phyloP scores from a whole-genome alignment of 2,888 invertebrate genomes.

The Neuroscelio doddi region DNA sequence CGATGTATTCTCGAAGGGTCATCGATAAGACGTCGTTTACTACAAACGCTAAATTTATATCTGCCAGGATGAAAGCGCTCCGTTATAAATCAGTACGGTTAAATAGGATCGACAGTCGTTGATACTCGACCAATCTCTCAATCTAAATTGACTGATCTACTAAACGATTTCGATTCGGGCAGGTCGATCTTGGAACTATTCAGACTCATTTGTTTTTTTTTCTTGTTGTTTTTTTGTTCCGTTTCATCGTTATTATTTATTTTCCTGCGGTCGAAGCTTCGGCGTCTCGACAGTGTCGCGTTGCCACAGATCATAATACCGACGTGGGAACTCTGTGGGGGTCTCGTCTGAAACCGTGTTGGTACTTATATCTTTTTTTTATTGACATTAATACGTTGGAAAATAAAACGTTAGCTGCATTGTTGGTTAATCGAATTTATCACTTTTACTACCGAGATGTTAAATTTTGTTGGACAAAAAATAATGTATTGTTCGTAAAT shows the following conservation, averaged over 20 bases:
- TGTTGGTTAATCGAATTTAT: too few species aligned
- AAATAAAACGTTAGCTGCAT: too few species aligned
- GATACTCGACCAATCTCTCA: conserved; percentile 60
- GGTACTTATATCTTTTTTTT: neutral
- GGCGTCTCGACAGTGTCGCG: conserved; percentile 40
- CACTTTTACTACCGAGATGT: too few species aligned
- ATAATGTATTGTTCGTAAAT: too few species aligned
- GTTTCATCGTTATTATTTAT: conserved; percentile 8
- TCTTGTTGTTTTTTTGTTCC: conserved; percentile 14
- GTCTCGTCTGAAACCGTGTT: conserved; percentile 13
- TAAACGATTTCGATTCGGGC: conserved; percentile 58
- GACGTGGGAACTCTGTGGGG: conserved; percentile 69
- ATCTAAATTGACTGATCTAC: conserved; percentile 69
- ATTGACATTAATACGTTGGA: too few species aligned
- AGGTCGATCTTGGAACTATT: conserved; percentile 20
- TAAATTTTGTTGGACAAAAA: too few species aligned
- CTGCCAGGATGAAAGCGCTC: conserved; percentile 49
- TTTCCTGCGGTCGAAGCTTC: neutral
- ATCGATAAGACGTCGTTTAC: conserved; percentile 48
- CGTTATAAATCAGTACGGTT: conserved; percentile 51
- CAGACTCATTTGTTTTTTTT: conserved; percentile 34
- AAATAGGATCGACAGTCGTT: conserved; percentile 49
- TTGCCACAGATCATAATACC: conserved; percentile 59
- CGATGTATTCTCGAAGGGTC: conserved; percentile 15
- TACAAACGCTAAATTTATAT: conserved; percentile 52